Evolutionary conservation across 2,888 invertebrate species (phyloP).

Genomic region (Endomychus coccineus): DNA sequence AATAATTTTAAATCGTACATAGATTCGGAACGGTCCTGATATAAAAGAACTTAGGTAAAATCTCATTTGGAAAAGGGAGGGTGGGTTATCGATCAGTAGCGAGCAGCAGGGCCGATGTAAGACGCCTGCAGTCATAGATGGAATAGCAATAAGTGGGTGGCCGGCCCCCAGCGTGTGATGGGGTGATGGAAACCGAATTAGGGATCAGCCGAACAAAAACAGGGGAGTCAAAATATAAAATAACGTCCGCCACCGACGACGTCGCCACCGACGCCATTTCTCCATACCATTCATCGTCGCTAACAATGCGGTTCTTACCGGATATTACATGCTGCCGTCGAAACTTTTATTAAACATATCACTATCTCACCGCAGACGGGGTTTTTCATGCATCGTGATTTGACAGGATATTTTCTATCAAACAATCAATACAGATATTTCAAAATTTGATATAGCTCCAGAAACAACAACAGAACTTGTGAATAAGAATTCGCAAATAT

Average conservation of each 20-base stretch:
- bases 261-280: conserved; percentile 13
- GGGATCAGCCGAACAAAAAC: conserved; percentile 41
- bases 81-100: conserved; percentile 25
- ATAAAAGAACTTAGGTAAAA: conserved; percentile 31
- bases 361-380: too few species aligned
- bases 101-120: conserved; percentile 34
- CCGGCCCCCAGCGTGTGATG: conserved; percentile 20
- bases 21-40: conserved; percentile 15
- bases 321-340: too few species aligned
- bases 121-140: conserved; percentile 41
- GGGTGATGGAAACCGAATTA: conserved; percentile 40
- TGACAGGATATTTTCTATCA: too few species aligned
- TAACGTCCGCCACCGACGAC: conserved; percentile 30
- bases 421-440: too few species aligned
- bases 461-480: too few species aligned
- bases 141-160: conserved; percentile 43
- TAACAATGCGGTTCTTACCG: conserved; percentile 24
- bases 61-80: conserved; percentile 30
- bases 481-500: too few species aligned
- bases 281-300: conserved; percentile 9
- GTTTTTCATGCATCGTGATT: too few species aligned
- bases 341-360: too few species aligned
- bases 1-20: too few species aligned
- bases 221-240: conserved; percentile 41
- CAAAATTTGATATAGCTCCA: too few species aligned